phyloP scores from a whole-genome alignment of 2,797 vertebrate species.

The Melanotaenia parkinsoni region DNA sequence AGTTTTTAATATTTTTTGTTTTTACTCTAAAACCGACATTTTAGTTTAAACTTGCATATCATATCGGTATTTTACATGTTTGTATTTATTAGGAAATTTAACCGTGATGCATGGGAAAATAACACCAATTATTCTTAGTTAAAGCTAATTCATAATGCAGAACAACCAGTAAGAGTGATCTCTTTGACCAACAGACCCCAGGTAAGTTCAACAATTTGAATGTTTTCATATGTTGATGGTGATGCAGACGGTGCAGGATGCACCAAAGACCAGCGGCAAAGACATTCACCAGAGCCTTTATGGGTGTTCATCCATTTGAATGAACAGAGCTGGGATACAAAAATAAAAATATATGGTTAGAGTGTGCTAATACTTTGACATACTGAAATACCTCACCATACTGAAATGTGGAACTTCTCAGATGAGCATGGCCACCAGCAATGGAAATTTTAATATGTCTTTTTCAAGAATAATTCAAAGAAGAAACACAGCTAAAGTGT shows the following conservation, averaged over 20 bases:
- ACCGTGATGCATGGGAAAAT: no score
- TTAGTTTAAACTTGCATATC: neutral
- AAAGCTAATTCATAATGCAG: neutral
- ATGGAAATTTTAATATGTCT: slow-evolving; percentile 1
- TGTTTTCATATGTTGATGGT: neutral
- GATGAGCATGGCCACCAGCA: neutral
- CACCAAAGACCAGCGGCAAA: no score
- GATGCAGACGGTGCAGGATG: no score
- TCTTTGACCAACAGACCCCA: no score
- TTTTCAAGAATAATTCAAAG: neutral
- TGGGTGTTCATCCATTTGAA: slow-evolving; percentile 52
- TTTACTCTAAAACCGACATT: no score
- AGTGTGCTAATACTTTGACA: neutral
- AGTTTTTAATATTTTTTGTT: no score
- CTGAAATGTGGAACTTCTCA: slow-evolving; percentile 14
- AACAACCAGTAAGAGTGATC: neutral
- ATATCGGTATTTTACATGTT: neutral
- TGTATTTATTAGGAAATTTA: neutral
- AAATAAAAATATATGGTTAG: slow-evolving; percentile 56
- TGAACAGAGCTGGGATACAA: slow-evolving; percentile 39
- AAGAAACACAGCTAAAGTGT: neutral
- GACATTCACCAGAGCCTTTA: slow-evolving; percentile 16
- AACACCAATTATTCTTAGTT: neutral
- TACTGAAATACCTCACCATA: slow-evolving; percentile 17
- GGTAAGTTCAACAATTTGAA: neutral